phyloP scores from a whole-genome alignment of 2,888 invertebrate species.

The Napeogenes inachia region DNA sequence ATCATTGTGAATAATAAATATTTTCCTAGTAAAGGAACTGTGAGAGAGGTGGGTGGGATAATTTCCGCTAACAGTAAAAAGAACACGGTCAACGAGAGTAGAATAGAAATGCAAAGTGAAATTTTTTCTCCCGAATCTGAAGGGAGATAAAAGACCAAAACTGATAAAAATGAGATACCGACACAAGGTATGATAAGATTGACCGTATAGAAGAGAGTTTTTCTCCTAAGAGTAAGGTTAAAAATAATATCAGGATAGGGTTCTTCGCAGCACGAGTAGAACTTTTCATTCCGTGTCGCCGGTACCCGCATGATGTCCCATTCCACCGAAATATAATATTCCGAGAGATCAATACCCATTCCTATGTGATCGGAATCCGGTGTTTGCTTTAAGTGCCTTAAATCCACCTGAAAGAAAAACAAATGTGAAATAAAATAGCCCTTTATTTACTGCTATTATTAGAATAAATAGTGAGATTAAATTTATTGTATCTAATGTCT shows the following conservation, averaged over 20 bases:
- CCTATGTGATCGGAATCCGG: constrained; percentile 92
- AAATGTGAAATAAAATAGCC: constrained; percentile 27
- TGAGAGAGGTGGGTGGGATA: constrained; percentile 95
- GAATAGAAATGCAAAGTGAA: constrained; percentile 95
- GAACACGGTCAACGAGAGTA: constrained; percentile 95
- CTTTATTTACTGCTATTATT: no score
- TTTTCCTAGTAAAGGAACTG: constrained; percentile 93
- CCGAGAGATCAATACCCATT: constrained; percentile 93
- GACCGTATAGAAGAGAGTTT: constrained; percentile 98
- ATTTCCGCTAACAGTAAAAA: constrained; percentile 95
- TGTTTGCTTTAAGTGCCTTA: constrained; percentile 91
- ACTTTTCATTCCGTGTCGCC: constrained; percentile 92
- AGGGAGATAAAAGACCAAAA: constrained; percentile 97
- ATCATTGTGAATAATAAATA: constrained; percentile 97
- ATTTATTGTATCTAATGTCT: no score
- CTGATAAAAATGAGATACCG: constrained; percentile 96
- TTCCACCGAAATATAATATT: constrained; percentile 97
- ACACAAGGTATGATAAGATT: constrained; percentile 98
- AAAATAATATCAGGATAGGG: constrained; percentile 99
- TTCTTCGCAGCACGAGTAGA: constrained; percentile 97
- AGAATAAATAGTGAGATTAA: no score
- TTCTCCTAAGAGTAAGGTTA: constrained; percentile 94
- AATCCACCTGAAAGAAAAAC: constrained; percentile 84
- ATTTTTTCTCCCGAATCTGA: constrained; percentile 99
- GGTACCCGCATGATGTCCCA: constrained; percentile 98